Percentiles rank a stretch among this genome's conserved stretches.
Evolutionary conservation across 2,888 invertebrate genomes (phyloP).

Genomic region (Poecilobothrus nobilitatus): DNA sequence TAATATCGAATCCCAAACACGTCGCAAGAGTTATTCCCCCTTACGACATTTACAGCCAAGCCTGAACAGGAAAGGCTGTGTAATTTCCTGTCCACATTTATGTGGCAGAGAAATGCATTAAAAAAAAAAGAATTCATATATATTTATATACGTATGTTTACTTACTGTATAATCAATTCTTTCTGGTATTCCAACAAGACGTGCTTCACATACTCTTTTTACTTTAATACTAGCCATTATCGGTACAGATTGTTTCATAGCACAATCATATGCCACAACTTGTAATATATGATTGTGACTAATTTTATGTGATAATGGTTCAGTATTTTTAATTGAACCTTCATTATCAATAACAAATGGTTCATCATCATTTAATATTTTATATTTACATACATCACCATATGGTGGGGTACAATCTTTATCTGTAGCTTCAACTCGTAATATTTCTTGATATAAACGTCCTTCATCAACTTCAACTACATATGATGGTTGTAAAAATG

Average conservation of each 20-base stretch:
- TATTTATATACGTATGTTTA: slow-evolving; percentile 7
- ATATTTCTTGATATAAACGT: slow-evolving; percentile 77
- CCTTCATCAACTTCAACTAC: slow-evolving; percentile 82
- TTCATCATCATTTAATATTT: slow-evolving; percentile 83
- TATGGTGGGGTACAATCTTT: slow-evolving; percentile 89
- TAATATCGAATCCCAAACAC: neutral
- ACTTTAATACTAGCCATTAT: slow-evolving; percentile 96
- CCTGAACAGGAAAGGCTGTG: too few relatives aligned
- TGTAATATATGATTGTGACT: slow-evolving; percentile 94
- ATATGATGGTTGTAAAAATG: slow-evolving; percentile 84
- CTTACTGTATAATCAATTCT: slow-evolving; percentile 42
- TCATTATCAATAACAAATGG: slow-evolving; percentile 88
- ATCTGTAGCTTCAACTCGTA: slow-evolving; percentile 86
- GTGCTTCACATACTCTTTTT: slow-evolving; percentile 66
- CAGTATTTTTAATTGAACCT: slow-evolving; percentile 89
- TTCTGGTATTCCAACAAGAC: slow-evolving; percentile 60
- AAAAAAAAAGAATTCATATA: neutral
- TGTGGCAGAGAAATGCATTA: too few relatives aligned
- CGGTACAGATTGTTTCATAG: slow-evolving; percentile 86
- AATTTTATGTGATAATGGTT: slow-evolving; percentile 82
- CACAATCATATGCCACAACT: slow-evolving; percentile 95
- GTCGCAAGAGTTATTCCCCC: too few relatives aligned
- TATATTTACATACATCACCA: slow-evolving; percentile 95
- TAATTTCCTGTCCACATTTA: too few relatives aligned
- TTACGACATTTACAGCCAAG: too few relatives aligned